Evolutionary conservation across 2,113 vertebrate species (phyloP), one percentile per base, ranked within the genome.

Genomic region (Podiceps cristatus): DNA sequence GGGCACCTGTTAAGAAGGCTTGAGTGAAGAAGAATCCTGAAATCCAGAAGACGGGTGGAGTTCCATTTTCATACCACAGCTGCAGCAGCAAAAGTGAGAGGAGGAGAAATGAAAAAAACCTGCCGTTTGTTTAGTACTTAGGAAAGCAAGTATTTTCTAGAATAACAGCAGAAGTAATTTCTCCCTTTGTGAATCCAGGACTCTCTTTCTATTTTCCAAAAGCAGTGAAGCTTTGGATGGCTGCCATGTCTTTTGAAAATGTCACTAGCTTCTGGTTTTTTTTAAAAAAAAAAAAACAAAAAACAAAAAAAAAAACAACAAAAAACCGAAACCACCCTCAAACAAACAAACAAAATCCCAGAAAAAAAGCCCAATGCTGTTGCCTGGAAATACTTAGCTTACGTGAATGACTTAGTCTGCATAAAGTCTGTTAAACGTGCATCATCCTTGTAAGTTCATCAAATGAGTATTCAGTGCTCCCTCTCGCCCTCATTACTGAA

Each of bases 21-120:
- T 99, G 99, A 5, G 99, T 99, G 98, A 99, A 99, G 98, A 99
- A 99, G 97, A 99, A 99, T 27, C 99, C 99, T 3, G 99, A 99
- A 23, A 99, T 95, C 99, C 99, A 99, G 96, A 99, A 99, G 19
- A 98, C 98, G 1, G 99, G 97, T 8, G 99, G 99, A 4, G 97
- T 98, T 31, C 98, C 99, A 0, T 98, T 62, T 42, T 99, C 98
- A 7, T 98, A 99, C 99, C 99, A 99, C 47, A 98, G 97, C 99
- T 99, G 85, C 23, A 86, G 67, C 63, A 63, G 37, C 35, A 91
- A 75, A 87, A 80, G 53, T 75, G 20, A 84, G 33, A 14, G 9
- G 18, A 76, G 7, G 24, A 58, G 7, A 56, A 62, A 58, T 45
- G 6, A 18, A 50, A 35, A 29, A 29, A 19, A 18, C 33, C 3